Conservation (phyloP, 2,888 invertebrate genomes). For the Amphipoea oculea region DNA sequence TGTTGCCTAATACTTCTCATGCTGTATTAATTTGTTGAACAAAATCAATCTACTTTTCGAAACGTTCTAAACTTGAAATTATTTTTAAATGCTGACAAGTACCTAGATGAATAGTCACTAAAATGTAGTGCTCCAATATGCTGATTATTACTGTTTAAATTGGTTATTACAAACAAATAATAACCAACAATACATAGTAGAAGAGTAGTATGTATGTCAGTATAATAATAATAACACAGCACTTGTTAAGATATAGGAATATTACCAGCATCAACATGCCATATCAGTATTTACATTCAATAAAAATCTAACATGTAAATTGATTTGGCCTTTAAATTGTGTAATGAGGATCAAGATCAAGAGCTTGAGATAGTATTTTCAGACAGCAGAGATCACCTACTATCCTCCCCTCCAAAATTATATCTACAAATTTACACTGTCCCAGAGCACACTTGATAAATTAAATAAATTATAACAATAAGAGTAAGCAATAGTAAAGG, state of each 20-base stretch:
- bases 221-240: conserved; percentile 2
- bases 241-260: neutral
- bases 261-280: neutral
- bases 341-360: neutral
- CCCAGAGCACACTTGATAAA: neutral
- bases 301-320: neutral
- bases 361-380: neutral
- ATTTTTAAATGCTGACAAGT: neutral
- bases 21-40: neutral
- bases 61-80: neutral
- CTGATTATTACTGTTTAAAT: no score
- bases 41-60: neutral
- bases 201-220: conserved; percentile 5
- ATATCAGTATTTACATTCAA: neutral
- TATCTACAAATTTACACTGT: neutral
- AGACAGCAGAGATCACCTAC: neutral
- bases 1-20: neutral
- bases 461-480: neutral
- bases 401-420: neutral
- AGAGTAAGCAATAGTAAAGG: no score
- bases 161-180: neutral
- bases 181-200: neutral
- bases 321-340: conserved; percentile 1
- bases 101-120: neutral
- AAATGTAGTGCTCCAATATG: neutral